Percentiles rank a stretch among this genome's conserved stretches.
Evolutionary conservation across 2,797 vertebrate species (phyloP).

Genomic region (Buphagus erythrorhynchus): DNA sequence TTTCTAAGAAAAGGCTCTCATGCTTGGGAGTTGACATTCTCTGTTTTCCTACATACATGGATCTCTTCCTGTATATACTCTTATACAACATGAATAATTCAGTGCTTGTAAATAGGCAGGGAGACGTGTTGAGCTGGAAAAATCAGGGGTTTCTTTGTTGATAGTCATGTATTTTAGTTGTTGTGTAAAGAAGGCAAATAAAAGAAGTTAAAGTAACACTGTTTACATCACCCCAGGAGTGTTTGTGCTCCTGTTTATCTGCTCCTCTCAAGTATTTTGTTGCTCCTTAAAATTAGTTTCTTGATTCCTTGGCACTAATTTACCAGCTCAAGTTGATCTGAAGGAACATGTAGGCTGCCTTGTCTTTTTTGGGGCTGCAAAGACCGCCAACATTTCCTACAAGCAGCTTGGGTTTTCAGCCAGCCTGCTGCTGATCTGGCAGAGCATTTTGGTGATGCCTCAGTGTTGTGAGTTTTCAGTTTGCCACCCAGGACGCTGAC

Average conservation of each 20-base stretch:
- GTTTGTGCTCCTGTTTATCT: neutral
- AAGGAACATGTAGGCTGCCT: neutral
- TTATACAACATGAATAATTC: neutral
- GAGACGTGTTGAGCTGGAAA: neutral
- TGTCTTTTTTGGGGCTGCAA: neutral
- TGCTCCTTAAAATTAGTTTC: neutral
- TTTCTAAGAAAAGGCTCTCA: neutral
- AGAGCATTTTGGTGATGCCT: neutral
- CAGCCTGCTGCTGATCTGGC: neutral
- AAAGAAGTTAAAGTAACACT: neutral
- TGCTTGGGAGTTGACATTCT: neutral
- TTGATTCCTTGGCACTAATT: neutral
- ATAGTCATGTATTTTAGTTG: neutral
- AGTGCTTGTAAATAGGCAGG: neutral
- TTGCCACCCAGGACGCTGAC: neutral
- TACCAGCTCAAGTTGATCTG: neutral
- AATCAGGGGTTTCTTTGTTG: neutral
- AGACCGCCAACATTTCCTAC: neutral
- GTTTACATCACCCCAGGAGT: neutral
- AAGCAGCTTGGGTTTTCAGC: neutral
- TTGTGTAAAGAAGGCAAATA: neutral
- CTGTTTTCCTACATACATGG: neutral
- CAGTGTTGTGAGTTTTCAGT: neutral
- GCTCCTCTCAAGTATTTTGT: neutral
- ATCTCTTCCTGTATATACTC: neutral